Evolutionary conservation across 2,888 invertebrate genomes (phyloP).

Genomic region (Nasonia oneida): DNA sequence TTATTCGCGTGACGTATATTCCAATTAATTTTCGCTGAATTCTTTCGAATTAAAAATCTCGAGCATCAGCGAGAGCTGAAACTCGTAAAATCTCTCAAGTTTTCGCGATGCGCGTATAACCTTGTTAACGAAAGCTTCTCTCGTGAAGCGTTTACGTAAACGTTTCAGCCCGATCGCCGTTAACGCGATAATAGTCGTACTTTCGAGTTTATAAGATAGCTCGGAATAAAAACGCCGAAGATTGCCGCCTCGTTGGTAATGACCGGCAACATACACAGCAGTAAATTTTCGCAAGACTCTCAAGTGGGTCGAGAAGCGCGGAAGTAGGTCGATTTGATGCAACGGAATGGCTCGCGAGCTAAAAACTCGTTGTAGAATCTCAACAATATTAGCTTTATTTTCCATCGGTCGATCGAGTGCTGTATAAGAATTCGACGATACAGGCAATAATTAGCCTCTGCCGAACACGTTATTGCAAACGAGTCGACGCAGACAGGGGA

Average conservation of each 20-base stretch:
- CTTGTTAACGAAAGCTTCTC: conserved; percentile 1
- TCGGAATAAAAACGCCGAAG: neutral
- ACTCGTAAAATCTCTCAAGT: neutral
- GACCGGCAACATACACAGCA: conserved; percentile 1
- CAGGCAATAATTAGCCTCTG: neutral
- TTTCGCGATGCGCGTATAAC: neutral
- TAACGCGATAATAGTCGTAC: neutral
- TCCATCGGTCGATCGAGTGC: no score
- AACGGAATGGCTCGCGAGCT: neutral
- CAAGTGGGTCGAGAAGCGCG: conserved; percentile 41
- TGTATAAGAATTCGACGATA: no score
- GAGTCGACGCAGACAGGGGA: neutral
- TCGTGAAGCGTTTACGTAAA: neutral
- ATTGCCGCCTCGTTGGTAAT: neutral
- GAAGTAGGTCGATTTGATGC: conserved; percentile 48
- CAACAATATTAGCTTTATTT: neutral
- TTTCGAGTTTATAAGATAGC: neutral
- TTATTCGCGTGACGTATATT: no score
- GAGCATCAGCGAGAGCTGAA: neutral
- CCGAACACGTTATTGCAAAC: neutral
- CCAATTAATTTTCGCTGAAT: no score
- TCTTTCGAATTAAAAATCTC: neutral
- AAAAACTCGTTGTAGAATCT: conserved; percentile 29
- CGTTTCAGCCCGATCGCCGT: neutral
- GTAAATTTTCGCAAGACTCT: conserved; percentile 40